Conservation (phyloP, 1,140 invertebrate genomes). For the Bacillus rossius region DNA sequence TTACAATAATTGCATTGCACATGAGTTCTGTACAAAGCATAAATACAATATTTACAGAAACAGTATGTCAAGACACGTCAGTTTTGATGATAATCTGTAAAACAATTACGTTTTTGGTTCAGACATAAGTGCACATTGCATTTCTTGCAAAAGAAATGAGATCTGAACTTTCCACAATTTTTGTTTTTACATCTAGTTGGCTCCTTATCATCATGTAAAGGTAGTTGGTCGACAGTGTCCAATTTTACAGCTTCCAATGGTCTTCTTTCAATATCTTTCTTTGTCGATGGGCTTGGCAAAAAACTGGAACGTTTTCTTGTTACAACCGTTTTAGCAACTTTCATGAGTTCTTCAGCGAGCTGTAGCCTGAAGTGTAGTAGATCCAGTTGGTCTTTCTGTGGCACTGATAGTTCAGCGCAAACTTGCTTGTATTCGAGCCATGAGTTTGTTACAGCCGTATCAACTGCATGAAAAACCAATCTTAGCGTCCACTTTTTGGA, state of each 20-base stretch:
- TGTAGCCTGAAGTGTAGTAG: background rate
- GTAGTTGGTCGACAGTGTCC: conserved; percentile 4
- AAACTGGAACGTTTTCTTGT: no score
- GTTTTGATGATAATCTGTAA: background rate
- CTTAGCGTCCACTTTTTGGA: conserved; percentile 33
- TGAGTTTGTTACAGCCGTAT: conserved; percentile 25
- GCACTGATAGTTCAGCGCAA: background rate
- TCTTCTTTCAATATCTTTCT: no score
- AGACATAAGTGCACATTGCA: conserved; percentile 12
- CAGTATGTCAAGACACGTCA: no score
- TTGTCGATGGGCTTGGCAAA: no score
- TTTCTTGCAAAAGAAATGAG: conserved; percentile 8
- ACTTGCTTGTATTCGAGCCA: conserved; percentile 31
- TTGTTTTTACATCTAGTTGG: conserved; percentile 13
- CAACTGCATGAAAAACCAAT: conserved; percentile 29
- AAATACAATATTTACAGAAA: no score
- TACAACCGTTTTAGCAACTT: no score
- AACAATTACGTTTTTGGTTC: conserved; percentile 10
- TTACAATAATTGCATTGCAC: no score
- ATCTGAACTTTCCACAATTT: conserved; percentile 6
- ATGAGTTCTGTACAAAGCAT: no score
- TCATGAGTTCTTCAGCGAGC: background rate
- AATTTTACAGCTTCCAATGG: no score
- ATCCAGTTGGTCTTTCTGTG: background rate
- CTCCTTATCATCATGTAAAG: conserved; percentile 5